These are phyloP conservation scores for Agriopis marginaria DNA, from an alignment of 2,888 invertebrate species.

Conservation along the genomic window DNA sequence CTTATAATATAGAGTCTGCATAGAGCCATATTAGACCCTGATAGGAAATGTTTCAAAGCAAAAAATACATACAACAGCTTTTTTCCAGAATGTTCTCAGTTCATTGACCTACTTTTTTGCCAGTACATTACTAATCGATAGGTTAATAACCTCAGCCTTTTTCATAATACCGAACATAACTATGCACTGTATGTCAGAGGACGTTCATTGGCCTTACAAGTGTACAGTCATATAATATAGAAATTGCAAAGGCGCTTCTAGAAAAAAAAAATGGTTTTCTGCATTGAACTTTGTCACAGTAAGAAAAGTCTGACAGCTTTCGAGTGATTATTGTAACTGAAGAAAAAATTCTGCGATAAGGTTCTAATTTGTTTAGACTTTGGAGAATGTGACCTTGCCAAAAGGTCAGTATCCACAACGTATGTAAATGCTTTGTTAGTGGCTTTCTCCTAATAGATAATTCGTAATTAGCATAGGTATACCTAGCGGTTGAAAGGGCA, in stretches of 20 bases:
- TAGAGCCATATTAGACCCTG: no score
- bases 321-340: background rate
- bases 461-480: slow-evolving; percentile 20
- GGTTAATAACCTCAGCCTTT: background rate
- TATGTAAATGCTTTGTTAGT: slow-evolving; percentile 16
- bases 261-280: background rate
- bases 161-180: slow-evolving; percentile 1
- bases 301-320: background rate
- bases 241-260: slow-evolving; percentile 21
- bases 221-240: slow-evolving; percentile 25
- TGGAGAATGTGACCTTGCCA: slow-evolving; percentile 20
- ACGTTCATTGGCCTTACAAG: slow-evolving; percentile 21
- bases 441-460: slow-evolving; percentile 36
- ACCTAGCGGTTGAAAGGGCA: no score
- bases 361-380: background rate
- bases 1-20: no score
- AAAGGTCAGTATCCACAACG: slow-evolving; percentile 10
- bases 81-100: background rate
- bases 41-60: no score
- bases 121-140: background rate
- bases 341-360: background rate
- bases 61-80: background rate
- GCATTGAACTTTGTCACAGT: background rate
- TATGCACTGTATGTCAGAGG: slow-evolving; percentile 14
- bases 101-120: background rate